Conservation (phyloP, 1,140 invertebrate genomes). For the Myzus persicae region DNA sequence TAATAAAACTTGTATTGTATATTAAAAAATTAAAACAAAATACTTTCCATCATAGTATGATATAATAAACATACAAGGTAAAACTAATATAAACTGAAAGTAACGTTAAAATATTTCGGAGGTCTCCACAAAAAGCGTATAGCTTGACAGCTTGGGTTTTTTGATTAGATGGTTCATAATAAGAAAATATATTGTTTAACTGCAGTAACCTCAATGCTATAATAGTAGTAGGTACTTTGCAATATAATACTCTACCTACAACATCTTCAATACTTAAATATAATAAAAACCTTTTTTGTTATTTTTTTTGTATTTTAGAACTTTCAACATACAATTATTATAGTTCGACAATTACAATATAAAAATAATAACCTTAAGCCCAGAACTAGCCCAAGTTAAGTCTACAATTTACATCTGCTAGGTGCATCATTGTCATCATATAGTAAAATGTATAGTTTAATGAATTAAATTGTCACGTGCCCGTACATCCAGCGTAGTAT, state of each 20-base stretch:
- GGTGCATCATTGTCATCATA: neutral
- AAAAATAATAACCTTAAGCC: neutral
- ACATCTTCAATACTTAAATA: neutral
- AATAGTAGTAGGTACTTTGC: neutral
- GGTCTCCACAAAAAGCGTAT: neutral
- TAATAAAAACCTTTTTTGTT: too few relatives aligned
- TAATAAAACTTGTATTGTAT: neutral
- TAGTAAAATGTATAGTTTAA: neutral
- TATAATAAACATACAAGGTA: neutral
- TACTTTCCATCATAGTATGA: neutral
- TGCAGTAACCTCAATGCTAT: neutral
- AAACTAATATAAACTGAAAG: neutral
- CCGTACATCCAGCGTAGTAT: neutral
- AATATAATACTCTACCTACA: neutral
- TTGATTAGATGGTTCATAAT: too few relatives aligned
- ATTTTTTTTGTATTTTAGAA: too few relatives aligned
- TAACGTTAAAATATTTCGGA: neutral
- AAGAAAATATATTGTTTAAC: too few relatives aligned
- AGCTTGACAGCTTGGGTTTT: neutral
- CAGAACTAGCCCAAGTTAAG: neutral
- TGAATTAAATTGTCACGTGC: neutral
- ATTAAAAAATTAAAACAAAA: neutral
- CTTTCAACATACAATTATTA: too few relatives aligned
- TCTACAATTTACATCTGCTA: neutral
- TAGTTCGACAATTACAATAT: neutral